Evolutionary conservation across 92 coral and sea anemone species (phyloP).

Genomic region (Umimayanthus chanpuru): DNA sequence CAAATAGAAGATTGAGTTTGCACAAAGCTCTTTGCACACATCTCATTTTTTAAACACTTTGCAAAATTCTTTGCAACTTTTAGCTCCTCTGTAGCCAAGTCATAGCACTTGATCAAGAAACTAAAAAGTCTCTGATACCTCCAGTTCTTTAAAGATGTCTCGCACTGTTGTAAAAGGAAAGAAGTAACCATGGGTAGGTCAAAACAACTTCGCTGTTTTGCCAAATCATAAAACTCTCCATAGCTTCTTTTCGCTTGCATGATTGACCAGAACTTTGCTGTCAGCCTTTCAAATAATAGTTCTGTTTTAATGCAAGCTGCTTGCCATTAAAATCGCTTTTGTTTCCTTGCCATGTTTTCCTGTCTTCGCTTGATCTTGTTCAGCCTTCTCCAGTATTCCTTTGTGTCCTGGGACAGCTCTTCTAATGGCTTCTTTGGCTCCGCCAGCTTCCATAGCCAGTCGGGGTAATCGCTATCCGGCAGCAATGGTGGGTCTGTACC

Average conservation of each 20-base stretch:
- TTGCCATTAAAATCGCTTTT: constrained; percentile 52
- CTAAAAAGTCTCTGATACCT: not conserved
- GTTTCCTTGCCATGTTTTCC: constrained; percentile 76
- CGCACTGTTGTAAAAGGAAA: too few species aligned
- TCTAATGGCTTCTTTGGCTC: constrained; percentile 59
- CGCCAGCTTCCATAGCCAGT: constrained; percentile 77
- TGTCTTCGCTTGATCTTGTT: constrained; percentile 70
- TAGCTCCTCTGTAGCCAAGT: not conserved
- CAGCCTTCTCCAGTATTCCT: constrained; percentile 55
- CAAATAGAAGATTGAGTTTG: not conserved
- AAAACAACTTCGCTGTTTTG: not conserved
- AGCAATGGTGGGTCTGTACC: constrained; percentile 80
- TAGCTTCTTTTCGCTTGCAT: not conserved
- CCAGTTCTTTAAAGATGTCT: not conserved
- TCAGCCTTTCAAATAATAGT: not conserved
- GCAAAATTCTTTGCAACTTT: not conserved
- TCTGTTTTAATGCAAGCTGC: not conserved
- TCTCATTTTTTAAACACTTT: too few species aligned
- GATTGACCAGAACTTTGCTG: not conserved
- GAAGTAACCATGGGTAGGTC: not conserved
- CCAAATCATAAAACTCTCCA: not conserved
- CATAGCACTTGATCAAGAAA: too few species aligned
- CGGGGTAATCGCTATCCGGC: constrained; percentile 81
- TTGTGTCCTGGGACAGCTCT: constrained; percentile 49
- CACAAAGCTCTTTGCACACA: too few species aligned